Percentiles rank a stretch among this genome's conserved stretches.
phyloP scores from a whole-genome alignment of 2,797 vertebrate genomes.

The Lagodon rhomboides region DNA sequence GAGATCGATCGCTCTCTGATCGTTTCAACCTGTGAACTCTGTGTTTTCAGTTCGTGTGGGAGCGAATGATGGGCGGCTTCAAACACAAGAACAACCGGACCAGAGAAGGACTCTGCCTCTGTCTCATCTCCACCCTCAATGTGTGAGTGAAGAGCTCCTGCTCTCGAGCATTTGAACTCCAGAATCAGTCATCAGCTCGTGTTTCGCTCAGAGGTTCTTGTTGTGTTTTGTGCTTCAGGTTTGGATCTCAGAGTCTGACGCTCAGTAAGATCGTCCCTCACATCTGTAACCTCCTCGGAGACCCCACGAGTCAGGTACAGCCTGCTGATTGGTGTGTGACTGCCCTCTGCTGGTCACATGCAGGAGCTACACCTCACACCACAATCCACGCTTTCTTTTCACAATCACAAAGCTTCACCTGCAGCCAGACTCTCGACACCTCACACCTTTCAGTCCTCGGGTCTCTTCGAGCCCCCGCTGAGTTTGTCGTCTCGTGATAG shows the following conservation, averaged over 20 bases:
- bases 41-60: conserved; percentile 92
- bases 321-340: not conserved
- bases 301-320: conserved; percentile 95
- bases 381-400: not conserved
- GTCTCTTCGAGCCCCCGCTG: not conserved
- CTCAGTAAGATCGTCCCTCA: conserved; percentile 98
- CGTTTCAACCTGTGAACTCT: too few species aligned
- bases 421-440: too few species aligned
- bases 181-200: not conserved
- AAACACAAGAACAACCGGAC: conserved; percentile 98
- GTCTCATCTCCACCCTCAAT: conserved; percentile 94
- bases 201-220: not conserved
- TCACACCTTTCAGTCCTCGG: too few species aligned
- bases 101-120: conserved; percentile 95
- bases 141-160: conserved; percentile 82
- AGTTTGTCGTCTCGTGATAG: conserved; percentile 30
- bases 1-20: too few species aligned
- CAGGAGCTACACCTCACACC: not conserved
- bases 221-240: conserved; percentile 80
- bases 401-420: too few species aligned
- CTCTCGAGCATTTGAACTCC: too few species aligned
- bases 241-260: conserved; percentile 96
- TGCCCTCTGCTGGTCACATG: conserved; percentile 42
- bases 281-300: conserved; percentile 97
- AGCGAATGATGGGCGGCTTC: conserved; percentile 96